These are phyloP conservation scores for Bufo bufo DNA, from an alignment of 2,113 vertebrate species.

Conservation along the genomic window DNA sequence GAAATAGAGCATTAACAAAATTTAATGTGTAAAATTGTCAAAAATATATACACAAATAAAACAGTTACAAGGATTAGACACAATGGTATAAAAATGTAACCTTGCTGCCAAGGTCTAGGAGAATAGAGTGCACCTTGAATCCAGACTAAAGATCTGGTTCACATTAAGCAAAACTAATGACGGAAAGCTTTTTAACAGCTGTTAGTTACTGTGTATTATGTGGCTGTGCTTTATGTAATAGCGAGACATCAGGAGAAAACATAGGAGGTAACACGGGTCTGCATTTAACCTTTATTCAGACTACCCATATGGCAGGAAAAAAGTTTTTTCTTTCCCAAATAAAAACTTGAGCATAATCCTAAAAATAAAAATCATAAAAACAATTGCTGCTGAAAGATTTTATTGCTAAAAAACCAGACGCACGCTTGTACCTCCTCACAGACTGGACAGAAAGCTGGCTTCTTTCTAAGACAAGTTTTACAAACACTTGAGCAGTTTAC, in stretches of 20 bases:
- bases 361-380: conserved; percentile 91
- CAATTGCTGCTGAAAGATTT: conserved; percentile 82
- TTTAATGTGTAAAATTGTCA: conserved; percentile 56
- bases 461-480: conserved; percentile 19
- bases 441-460: conserved; percentile 78
- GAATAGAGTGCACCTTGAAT: conserved; percentile 31
- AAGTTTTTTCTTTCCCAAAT: conserved; percentile 78
- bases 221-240: conserved; percentile 39
- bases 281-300: conserved; percentile 87
- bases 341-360: conserved; percentile 92
- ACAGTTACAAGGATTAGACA: conserved; percentile 54
- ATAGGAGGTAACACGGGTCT: conserved; percentile 67
- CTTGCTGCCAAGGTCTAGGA: conserved; percentile 40
- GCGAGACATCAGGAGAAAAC: background rate
- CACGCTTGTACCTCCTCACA: conserved; percentile 91
- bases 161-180: conserved; percentile 33
- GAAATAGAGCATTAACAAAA: conserved; percentile 56
- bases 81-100: conserved; percentile 54
- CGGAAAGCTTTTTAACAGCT: conserved; percentile 14
- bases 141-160: conserved; percentile 7
- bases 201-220: conserved; percentile 31
- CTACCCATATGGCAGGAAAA: conserved; percentile 85
- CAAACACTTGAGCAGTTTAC: background rate
- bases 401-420: conserved; percentile 97
- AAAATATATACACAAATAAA: conserved; percentile 56